Conservation (phyloP, 1,140 invertebrate genomes). For the Drosophila mojavensis region DNA sequence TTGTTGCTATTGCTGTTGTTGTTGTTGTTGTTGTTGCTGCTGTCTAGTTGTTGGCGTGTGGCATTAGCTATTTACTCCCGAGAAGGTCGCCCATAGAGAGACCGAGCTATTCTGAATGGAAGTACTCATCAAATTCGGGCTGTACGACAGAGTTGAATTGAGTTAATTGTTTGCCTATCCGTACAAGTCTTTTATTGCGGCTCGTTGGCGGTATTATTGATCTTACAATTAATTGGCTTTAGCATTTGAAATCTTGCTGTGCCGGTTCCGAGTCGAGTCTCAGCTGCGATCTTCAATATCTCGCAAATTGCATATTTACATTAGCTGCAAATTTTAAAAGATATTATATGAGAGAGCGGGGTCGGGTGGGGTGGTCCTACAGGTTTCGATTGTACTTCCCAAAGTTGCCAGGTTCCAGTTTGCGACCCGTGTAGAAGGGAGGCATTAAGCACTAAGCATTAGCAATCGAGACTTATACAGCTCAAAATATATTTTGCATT, state of each 20-base stretch:
- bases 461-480: too few species aligned
- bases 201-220: conserved; percentile 31
- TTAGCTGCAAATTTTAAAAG: conserved; percentile 13
- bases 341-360: not conserved
- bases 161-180: conserved; percentile 29
- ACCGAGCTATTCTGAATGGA: not conserved
- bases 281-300: not conserved
- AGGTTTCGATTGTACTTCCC: conserved; percentile 13
- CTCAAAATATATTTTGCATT: too few species aligned
- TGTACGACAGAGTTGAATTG: conserved; percentile 1
- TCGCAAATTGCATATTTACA: conserved; percentile 6
- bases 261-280: conserved; percentile 2
- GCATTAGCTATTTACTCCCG: conserved; percentile 20
- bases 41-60: conserved; percentile 31
- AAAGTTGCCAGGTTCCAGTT: not conserved
- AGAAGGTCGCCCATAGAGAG: conserved; percentile 25
- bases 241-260: conserved; percentile 28
- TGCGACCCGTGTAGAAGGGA: not conserved
- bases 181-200: conserved; percentile 22
- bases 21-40: conserved; percentile 4
- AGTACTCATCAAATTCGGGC: conserved; percentile 21
- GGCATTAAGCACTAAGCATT: too few species aligned
- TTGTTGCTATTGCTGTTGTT: conserved; percentile 3
- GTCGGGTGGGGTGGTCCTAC: not conserved
- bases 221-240: conserved; percentile 24